Conservation (phyloP, 2,113 vertebrate genomes). For the Pseudorectes ferrugineus region DNA sequence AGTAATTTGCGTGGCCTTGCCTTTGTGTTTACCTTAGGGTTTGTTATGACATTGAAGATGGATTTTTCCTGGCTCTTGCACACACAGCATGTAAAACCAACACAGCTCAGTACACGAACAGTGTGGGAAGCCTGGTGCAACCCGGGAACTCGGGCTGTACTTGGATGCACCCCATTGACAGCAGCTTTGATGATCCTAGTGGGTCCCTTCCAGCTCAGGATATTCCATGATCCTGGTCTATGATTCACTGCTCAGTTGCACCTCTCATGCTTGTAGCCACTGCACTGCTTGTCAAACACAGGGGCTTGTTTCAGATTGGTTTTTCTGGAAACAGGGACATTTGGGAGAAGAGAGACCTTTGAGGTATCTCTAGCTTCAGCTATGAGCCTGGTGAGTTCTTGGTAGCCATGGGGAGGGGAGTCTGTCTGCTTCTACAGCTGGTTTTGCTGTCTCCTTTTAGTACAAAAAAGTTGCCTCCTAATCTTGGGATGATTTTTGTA, state of each 20-base stretch:
- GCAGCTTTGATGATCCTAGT: not conserved
- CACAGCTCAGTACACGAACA: not conserved
- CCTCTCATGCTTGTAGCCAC: not conserved
- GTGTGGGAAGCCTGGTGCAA: not conserved
- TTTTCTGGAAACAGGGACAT: not conserved
- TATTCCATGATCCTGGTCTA: not conserved
- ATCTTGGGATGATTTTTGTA: not conserved
- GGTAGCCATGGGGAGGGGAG: not conserved
- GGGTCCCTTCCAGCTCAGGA: not conserved
- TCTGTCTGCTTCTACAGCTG: not conserved
- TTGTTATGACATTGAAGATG: constrained; percentile 62
- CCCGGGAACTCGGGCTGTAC: not conserved
- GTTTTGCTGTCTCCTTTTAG: not conserved
- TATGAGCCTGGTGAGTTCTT: not conserved
- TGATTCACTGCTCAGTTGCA: not conserved
- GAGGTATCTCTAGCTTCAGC: not conserved
- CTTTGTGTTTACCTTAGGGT: constrained; percentile 59
- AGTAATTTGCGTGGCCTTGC: not conserved
- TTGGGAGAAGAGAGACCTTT: not conserved
- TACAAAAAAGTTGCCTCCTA: not conserved
- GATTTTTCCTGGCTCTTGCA: constrained; percentile 49
- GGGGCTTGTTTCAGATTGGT: not conserved
- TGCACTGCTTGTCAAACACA: rapidly evolving
- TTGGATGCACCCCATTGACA: not conserved
- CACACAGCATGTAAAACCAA: not conserved